Evolutionary conservation across 2,888 invertebrate genomes (phyloP).

Genomic region (Pandemis cinnamomeana): DNA sequence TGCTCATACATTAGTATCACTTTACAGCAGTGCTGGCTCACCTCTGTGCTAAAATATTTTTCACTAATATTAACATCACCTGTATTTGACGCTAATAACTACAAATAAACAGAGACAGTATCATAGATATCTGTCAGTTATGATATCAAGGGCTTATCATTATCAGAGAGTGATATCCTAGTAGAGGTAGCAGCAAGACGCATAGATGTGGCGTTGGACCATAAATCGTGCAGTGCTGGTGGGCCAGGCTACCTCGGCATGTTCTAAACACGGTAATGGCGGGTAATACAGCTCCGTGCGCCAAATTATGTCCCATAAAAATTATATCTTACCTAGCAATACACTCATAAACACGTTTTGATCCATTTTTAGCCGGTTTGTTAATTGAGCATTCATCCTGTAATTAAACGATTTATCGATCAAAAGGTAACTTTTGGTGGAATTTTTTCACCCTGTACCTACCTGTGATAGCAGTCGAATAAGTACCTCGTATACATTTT

Average conservation of each 20-base stretch:
- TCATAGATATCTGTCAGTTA: too few relatives aligned
- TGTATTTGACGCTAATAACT: too few relatives aligned
- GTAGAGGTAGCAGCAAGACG: too few relatives aligned
- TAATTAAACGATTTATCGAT: conserved; percentile 26
- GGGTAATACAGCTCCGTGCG: conserved; percentile 45
- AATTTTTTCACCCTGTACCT: background rate
- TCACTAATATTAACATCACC: too few relatives aligned
- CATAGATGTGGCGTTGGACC: background rate
- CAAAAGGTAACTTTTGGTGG: conserved; percentile 3
- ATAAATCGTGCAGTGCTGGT: conserved; percentile 17
- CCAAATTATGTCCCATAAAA: conserved; percentile 49
- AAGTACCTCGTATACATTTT: too few relatives aligned
- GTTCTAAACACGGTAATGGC: conserved; percentile 44
- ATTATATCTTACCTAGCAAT: conserved; percentile 47
- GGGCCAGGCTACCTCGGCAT: conserved; percentile 19
- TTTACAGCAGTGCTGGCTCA: too few relatives aligned
- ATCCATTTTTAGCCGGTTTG: conserved; percentile 39
- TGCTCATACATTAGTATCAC: too few relatives aligned
- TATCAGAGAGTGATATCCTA: too few relatives aligned
- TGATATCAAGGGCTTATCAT: too few relatives aligned
- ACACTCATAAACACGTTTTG: conserved; percentile 38
- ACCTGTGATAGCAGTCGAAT: too few relatives aligned
- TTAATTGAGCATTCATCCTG: conserved; percentile 29
- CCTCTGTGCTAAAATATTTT: too few relatives aligned
- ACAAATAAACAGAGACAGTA: too few relatives aligned